Conservation (phyloP, 1,140 invertebrate genomes). For the Trichonephila inaurata region DNA sequence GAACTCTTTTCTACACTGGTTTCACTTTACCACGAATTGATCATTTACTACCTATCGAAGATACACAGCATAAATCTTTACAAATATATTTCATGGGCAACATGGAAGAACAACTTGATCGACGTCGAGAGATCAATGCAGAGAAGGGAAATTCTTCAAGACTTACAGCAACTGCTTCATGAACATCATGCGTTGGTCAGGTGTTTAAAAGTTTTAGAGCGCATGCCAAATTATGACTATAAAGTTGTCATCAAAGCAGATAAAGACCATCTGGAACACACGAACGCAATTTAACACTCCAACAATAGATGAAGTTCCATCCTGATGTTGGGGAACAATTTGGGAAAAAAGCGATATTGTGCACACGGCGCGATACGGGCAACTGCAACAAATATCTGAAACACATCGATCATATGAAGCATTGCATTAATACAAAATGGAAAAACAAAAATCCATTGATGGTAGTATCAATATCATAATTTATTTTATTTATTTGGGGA, state of each 20-base stretch:
- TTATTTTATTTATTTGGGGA: no score
- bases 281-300: constrained; percentile 78
- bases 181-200: background rate
- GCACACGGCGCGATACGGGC: background rate
- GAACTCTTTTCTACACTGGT: no score
- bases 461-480: constrained; percentile 6
- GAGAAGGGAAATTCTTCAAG: no score
- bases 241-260: constrained; percentile 77
- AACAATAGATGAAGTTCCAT: constrained; percentile 78
- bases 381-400: constrained; percentile 17
- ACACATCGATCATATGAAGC: no score
- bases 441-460: constrained; percentile 15
- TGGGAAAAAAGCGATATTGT: background rate
- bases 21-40: no score
- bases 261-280: constrained; percentile 77
- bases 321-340: constrained; percentile 77
- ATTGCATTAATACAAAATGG: background rate
- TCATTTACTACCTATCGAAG: no score
- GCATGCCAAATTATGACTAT: constrained; percentile 54
- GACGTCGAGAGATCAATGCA: no score
- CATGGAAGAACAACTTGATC: no score
- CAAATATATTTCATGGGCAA: no score
- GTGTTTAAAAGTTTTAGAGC: constrained; percentile 6
- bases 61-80: no score
- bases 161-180: no score